These are phyloP conservation scores for Cerastis rubricosa DNA, from an alignment of 2,888 invertebrate species.

Conservation along the genomic window DNA sequence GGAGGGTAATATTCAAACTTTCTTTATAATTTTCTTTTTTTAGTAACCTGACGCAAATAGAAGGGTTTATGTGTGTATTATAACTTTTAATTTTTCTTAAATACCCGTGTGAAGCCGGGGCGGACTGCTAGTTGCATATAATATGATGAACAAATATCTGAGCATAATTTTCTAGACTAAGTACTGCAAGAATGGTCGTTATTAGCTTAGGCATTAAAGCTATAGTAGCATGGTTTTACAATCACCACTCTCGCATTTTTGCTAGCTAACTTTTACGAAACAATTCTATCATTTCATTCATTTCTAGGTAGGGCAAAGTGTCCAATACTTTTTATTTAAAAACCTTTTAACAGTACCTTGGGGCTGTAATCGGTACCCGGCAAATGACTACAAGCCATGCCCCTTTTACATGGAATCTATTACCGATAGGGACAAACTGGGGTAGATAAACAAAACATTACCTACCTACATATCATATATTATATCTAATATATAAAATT, in stretches of 20 bases:
- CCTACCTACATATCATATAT: not conserved
- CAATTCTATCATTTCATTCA: slow-evolving; percentile 2
- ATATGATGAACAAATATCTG: not conserved
- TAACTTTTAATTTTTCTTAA: too few relatives aligned
- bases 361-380: slow-evolving; percentile 18
- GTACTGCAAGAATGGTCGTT: not conserved
- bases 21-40: too few relatives aligned
- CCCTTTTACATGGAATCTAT: slow-evolving; percentile 37
- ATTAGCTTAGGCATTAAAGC: too few relatives aligned
- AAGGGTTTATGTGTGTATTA: too few relatives aligned
- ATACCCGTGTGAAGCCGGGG: too few relatives aligned
- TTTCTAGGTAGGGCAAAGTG: slow-evolving; percentile 4
- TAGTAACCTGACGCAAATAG: too few relatives aligned
- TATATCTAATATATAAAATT: too few relatives aligned
- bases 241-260: not conserved
- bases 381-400: slow-evolving; percentile 21
- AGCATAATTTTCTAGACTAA: not conserved
- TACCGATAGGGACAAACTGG: slow-evolving; percentile 19
- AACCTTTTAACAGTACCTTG: slow-evolving; percentile 30
- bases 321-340: slow-evolving; percentile 6
- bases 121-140: too few relatives aligned
- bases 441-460: slow-evolving; percentile 28
- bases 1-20: too few relatives aligned
- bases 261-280: not conserved
- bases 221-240: too few relatives aligned